A percentile compares a stretch with the other conserved stretches of the same genome.
Evolutionary conservation across 2,113 vertebrate species (phyloP).

Genomic region (Oncorhynchus gorbuscha): DNA sequence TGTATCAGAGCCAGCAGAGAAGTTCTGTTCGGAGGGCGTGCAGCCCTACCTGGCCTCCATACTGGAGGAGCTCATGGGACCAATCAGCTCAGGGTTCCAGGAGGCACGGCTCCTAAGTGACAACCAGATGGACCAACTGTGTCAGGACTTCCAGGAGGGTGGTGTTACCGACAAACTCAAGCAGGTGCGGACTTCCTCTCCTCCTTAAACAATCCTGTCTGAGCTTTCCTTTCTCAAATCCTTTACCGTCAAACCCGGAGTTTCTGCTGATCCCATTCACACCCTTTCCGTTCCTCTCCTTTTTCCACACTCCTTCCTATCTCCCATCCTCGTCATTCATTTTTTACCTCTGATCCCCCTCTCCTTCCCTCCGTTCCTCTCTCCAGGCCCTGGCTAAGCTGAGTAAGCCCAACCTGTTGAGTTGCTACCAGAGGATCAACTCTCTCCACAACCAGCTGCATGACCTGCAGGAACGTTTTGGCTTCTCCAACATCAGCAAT

Average conservation of each 20-base stretch:
- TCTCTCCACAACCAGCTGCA: conserved; percentile 78
- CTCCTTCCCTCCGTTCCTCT: background rate
- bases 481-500: conserved; percentile 73
- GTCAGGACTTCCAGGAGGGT: conserved; percentile 69
- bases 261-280: no score
- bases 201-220: background rate
- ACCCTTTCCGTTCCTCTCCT: no score
- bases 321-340: background rate
- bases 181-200: conserved; percentile 66
- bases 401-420: conserved; percentile 77
- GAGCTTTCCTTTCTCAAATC: background rate
- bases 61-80: conserved; percentile 91
- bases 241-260: no score
- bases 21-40: conserved; percentile 76
- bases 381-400: conserved; percentile 73
- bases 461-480: conserved; percentile 81
- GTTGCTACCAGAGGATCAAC: conserved; percentile 80
- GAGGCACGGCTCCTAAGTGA: conserved; percentile 81
- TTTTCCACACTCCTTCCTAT: background rate
- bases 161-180: conserved; percentile 65
- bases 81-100: conserved; percentile 84
- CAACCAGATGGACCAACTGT: conserved; percentile 77
- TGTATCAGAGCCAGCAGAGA: conserved; percentile 76
- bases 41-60: conserved; percentile 83
- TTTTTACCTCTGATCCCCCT: background rate